A percentile compares a stretch with the other conserved stretches of the same genome.
phyloP scores from a whole-genome alignment of 1,140 invertebrate genomes.

The Cydia fagiglandana region DNA sequence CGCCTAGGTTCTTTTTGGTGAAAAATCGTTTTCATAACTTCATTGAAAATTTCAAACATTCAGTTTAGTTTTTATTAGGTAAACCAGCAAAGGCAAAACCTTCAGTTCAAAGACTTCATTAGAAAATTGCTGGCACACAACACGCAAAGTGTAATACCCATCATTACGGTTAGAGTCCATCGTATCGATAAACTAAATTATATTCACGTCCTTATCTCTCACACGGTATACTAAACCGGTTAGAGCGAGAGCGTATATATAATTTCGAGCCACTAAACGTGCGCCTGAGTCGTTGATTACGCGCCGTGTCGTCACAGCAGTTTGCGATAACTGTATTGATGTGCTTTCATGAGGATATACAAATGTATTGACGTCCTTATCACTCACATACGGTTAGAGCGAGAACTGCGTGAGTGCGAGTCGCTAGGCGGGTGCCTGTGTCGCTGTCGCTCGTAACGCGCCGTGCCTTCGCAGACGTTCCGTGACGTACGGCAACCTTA shows the following conservation, averaged over 20 bases:
- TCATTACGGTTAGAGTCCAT: not conserved
- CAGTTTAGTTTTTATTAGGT: no score
- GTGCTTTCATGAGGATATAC: not conserved
- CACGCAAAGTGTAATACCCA: no score
- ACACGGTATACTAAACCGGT: not conserved
- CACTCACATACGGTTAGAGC: not conserved
- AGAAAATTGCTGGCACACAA: no score
- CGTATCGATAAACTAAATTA: not conserved
- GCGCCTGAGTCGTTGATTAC: conserved; percentile 38
- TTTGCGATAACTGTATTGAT: conserved; percentile 65
- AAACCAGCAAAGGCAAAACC: no score
- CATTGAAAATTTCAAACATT: no score
- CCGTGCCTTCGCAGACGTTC: conserved; percentile 87
- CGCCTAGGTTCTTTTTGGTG: no score
- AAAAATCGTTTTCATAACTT: no score
- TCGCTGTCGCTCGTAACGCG: conserved; percentile 47
- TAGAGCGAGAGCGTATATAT: conserved; percentile 63
- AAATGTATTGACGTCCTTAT: no score
- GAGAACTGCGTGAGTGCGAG: conserved; percentile 60
- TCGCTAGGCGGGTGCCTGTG: conserved; percentile 63
- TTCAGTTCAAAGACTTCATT: no score
- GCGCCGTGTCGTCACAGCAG: conserved; percentile 84
- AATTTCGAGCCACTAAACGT: conserved; percentile 68
- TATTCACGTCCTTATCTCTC: not conserved
- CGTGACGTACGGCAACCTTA: conserved; percentile 75